A percentile compares a stretch with the other conserved stretches of the same genome.
phyloP scores from a whole-genome alignment of 1,140 invertebrate species.

The Drosophila erecta region DNA sequence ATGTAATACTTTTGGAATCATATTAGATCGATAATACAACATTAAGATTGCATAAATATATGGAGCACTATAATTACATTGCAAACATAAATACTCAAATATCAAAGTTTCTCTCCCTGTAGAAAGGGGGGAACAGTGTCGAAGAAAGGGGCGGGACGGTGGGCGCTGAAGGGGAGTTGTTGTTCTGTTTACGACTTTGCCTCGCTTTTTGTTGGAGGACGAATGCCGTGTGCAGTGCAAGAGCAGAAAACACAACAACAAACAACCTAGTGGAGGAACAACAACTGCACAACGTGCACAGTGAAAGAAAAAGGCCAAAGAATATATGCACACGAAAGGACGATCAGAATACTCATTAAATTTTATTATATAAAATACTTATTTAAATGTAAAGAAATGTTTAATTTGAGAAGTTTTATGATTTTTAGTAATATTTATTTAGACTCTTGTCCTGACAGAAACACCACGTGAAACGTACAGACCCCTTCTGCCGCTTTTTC shows the following conservation, averaged over 20 bases:
- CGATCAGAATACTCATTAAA: background rate
- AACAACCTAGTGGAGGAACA: slow-evolving; percentile 10
- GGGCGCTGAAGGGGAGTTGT: slow-evolving; percentile 48
- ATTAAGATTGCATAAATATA: no score
- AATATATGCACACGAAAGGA: slow-evolving; percentile 22
- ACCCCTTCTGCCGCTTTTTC: slow-evolving; percentile 6
- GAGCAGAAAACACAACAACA: slow-evolving; percentile 66
- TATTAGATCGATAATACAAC: no score
- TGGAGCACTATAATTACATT: no score
- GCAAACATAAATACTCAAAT: no score
- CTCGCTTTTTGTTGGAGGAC: slow-evolving; percentile 72
- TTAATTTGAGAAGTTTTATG: no score
- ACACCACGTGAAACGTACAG: background rate
- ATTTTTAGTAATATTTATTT: background rate
- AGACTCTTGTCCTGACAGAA: background rate
- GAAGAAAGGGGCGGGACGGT: slow-evolving; percentile 5
- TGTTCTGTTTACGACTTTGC: slow-evolving; percentile 55
- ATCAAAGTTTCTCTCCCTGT: background rate
- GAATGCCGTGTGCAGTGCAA: slow-evolving; percentile 71
- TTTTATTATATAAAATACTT: background rate
- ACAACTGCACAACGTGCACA: slow-evolving; percentile 30
- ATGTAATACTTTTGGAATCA: no score
- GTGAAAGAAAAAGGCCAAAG: slow-evolving; percentile 52
- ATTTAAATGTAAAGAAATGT: no score
- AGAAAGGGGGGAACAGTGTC: background rate